These are phyloP conservation scores for Reticulitermes speratus DNA, from an alignment of 1,140 invertebrate species.

Conservation along the genomic window DNA sequence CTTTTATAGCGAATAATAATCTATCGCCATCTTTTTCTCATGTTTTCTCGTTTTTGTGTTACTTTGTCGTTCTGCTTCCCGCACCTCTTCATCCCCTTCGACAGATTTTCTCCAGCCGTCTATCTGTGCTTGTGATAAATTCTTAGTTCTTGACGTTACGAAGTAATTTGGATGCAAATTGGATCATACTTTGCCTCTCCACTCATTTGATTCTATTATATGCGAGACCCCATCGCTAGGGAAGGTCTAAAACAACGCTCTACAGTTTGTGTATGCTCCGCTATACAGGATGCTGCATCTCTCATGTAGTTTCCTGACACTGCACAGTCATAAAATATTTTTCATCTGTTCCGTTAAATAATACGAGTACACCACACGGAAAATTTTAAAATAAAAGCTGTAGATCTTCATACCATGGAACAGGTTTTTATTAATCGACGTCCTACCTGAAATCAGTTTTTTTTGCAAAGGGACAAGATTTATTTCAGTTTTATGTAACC, in stretches of 20 bases:
- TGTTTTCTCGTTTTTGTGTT: not conserved
- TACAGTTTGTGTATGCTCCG: not conserved
- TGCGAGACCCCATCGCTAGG: not conserved
- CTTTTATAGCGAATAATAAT: not conserved
- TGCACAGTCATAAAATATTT: too few relatives aligned
- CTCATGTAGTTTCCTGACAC: too few relatives aligned
- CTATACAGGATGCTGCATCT: not conserved
- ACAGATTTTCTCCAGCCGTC: not conserved
- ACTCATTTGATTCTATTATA: not conserved
- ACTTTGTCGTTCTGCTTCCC: not conserved
- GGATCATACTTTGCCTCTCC: not conserved
- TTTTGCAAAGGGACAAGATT: too few relatives aligned
- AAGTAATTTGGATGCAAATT: slow-evolving; percentile 13
- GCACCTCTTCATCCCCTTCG: not conserved
- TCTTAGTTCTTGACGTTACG: not conserved
- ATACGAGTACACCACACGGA: too few relatives aligned
- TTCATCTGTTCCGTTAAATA: too few relatives aligned
- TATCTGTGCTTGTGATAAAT: not conserved
- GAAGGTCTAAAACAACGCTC: not conserved
- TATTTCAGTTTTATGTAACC: too few relatives aligned
- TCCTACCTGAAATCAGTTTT: too few relatives aligned
- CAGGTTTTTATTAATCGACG: too few relatives aligned
- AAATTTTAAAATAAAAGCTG: too few relatives aligned
- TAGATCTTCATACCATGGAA: too few relatives aligned
- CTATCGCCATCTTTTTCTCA: not conserved